Base-by-base conservation (phyloP, 2,797 vertebrate species). In the Enteromius radiatus region DNA sequence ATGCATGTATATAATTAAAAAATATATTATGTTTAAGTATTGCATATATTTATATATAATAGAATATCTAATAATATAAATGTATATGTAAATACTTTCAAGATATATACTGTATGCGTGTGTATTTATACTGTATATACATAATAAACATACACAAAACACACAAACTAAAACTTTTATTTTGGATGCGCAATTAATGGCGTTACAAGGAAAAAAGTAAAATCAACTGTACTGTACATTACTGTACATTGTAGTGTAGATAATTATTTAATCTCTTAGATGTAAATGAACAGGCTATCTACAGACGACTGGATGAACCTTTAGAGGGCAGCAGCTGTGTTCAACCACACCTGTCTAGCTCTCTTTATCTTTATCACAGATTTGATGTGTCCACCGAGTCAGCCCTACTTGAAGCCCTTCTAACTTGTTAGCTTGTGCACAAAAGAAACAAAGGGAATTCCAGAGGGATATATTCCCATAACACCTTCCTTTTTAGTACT, bases 301-400 rank as follows among this genome's bases (percentile, higher is more conserved):
- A 71, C 70, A 45, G 26, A 70, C 81, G 54, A 54, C 61, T 67
- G 33, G 26, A 69, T 45, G 21, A 33, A 41, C 77, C 70, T 45
- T 41, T 77, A 76, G 74, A 68, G 69, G 78, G 36, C 68, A 67
- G 52, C 49, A 83, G 38, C 71, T 87, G 78, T 64, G 75, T 76
- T 84, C 28, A 83, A 23, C 10, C 65, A 28, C 56, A 43, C 45
- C 67, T 49, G 56, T 36, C n/a, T 36, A 15, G 33, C 38, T 36
- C 17, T 33, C 8, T 74, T 31, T 49, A 17, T 49, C 54, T 56
- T 7, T 45, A 10, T 69, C 65, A 15, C 33, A 38, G 17, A 59
- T 74, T 36, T 74, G 49, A 74, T 38, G 68, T 17, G 3, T 74
- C 71, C 71, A 74, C 49, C 98, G 93, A 93, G 92, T 59, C 33